phyloP scores from a whole-genome alignment of 1,140 invertebrate genomes.

The Heliothis subflexa region DNA sequence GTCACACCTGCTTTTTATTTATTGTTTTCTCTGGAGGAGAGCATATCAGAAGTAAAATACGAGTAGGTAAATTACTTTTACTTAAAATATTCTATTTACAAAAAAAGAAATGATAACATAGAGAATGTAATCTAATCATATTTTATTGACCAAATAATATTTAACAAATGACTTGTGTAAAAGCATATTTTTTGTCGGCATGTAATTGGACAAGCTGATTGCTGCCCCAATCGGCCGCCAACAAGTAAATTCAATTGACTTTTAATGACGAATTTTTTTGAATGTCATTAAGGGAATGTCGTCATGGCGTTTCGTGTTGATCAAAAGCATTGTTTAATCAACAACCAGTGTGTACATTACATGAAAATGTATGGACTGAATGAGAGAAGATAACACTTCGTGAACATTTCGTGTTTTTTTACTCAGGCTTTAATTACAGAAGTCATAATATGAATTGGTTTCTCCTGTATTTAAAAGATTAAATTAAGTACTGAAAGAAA shows the following conservation, averaged over 20 bases:
- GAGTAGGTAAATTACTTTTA: too few species aligned
- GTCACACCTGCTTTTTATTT: too few species aligned
- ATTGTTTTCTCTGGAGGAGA: too few species aligned
- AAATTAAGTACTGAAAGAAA: too few species aligned
- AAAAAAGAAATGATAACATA: background rate
- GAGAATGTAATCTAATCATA: background rate
- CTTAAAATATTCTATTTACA: too few species aligned
- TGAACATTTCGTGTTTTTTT: conserved; percentile 7
- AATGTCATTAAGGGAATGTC: conserved; percentile 70
- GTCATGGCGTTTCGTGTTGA: conserved; percentile 55
- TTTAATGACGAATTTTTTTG: conserved; percentile 80
- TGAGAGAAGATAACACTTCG: conserved; percentile 35
- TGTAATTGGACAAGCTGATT: conserved; percentile 53
- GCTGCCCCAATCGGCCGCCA: conserved; percentile 55
- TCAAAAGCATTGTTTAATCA: conserved; percentile 77
- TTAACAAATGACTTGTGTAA: background rate
- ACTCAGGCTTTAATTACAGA: too few species aligned
- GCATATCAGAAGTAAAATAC: too few species aligned
- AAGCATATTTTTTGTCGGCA: conserved; percentile 25
- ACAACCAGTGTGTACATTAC: conserved; percentile 59
- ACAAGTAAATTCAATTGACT: conserved; percentile 79
- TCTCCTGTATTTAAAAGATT: too few species aligned
- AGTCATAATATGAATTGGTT: too few species aligned
- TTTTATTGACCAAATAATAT: background rate
- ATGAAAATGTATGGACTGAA: conserved; percentile 27